Conservation (phyloP, 2,888 invertebrate species). For the Apodemia duryi region DNA sequence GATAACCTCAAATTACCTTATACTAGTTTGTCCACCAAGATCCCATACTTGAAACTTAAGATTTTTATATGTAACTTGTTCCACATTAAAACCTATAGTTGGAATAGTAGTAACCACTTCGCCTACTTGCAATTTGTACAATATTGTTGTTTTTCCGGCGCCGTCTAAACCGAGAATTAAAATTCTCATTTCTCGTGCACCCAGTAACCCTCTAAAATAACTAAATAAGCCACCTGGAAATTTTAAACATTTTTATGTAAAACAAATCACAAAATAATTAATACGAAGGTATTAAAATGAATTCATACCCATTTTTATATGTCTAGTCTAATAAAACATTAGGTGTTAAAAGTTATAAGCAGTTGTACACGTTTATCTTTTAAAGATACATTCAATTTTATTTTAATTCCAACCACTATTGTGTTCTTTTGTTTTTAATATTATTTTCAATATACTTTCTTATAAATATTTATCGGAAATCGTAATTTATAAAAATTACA, state of each 20-base stretch:
- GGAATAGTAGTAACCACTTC: conserved; percentile 99
- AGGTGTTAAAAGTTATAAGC: conserved; percentile 40
- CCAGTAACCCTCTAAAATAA: conserved; percentile 97
- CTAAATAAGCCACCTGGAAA: conserved; percentile 94
- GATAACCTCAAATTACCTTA: conserved; percentile 82
- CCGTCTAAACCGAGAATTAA: conserved; percentile 98
- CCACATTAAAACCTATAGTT: conserved; percentile 99
- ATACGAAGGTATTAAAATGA: neutral
- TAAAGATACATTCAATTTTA: conserved; percentile 28
- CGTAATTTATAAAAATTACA: conserved; percentile 25
- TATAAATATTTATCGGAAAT: conserved; percentile 35
- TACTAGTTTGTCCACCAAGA: conserved; percentile 99
- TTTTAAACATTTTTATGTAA: neutral
- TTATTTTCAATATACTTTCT: neutral
- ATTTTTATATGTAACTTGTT: conserved; percentile 99
- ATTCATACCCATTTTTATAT: conserved; percentile 63
- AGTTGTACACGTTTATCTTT: neutral
- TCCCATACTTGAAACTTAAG: conserved; percentile 99
- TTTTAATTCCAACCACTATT: neutral
- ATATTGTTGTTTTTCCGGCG: conserved; percentile 99
- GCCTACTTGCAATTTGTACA: conserved; percentile 98
- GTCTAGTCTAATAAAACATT: conserved; percentile 62
- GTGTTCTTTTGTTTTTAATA: neutral
- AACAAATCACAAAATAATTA: neutral
- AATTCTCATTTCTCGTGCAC: conserved; percentile 98